Base-by-base conservation (phyloP, 2,888 invertebrate genomes). In the Cantharis rustica region DNA sequence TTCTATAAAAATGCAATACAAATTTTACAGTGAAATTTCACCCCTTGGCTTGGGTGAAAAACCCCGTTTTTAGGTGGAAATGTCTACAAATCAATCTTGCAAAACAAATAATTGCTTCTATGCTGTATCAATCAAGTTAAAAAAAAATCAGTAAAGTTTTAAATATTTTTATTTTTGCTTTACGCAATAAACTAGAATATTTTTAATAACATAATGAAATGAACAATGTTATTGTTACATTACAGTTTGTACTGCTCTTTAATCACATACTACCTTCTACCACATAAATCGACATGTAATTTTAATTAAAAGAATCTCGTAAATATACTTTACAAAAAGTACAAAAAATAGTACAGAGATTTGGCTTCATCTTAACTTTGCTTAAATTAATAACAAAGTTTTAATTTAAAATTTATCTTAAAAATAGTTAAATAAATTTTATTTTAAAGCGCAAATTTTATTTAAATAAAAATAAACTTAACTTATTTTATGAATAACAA, bases 191-290 rank as follows among this genome's bases (percentile, higher is more conserved):
- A 72, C 72, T 61, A 73, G 68, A 70, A 47, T 66, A 72, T 23
- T 70, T 69, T 72, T 26, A 31, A 76, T 72, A 71, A 77, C 71
- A 73, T 77, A 74, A 69, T 71, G 69, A 77, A 74, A 71, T 73
- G 63, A 73, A 72, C 72, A 72, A 75, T 74, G 69, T 77, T 77
- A 77, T 74, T 77, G 75, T 77, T 77, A 61, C 75, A 77, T 77
- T 77, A 74, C 75, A 77, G 69, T 77, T 77, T 77, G 77, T 77
- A 77, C 77, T 69, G 69, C 72, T 75, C 73, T 74, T 72, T 72
- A 75, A 77, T 77, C 77, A 77, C 77, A 77, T 77, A 70, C 77
- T 77, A 77, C 72, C 20, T 75, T 66, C 77, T 77, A 77, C 75
- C 66, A 75, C 72, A 77, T 73, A 70, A 76, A 76, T 73, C 70